Percentiles rank a stretch among this genome's conserved stretches.
Conservation (phyloP, 2,797 vertebrate genomes). For the Pseudocheirus occidentalis region DNA sequence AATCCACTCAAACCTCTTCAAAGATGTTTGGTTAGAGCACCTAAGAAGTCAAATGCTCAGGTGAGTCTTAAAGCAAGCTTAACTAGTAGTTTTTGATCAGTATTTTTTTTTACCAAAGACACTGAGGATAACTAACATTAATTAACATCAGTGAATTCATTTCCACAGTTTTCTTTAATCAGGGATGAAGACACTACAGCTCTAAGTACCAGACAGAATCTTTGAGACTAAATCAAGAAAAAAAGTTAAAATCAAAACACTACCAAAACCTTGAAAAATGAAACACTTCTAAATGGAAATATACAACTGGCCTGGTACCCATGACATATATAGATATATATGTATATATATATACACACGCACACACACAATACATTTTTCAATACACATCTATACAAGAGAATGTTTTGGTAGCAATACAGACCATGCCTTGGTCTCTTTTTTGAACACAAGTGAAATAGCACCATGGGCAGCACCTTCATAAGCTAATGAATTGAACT, state of each 20-base stretch:
- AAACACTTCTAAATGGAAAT: slow-evolving; percentile 77
- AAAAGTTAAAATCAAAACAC: slow-evolving; percentile 68
- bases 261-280: slow-evolving; percentile 72
- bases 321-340: slow-evolving; percentile 69
- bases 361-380: slow-evolving; percentile 61
- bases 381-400: slow-evolving; percentile 77
- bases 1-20: background rate
- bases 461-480: slow-evolving; percentile 73
- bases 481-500: slow-evolving; percentile 68
- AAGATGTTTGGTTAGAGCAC: background rate
- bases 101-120: slow-evolving; percentile 20
- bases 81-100: background rate
- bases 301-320: slow-evolving; percentile 74
- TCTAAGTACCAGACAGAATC: slow-evolving; percentile 78
- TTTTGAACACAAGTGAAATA: slow-evolving; percentile 77
- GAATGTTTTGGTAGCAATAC: slow-evolving; percentile 78
- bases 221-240: background rate
- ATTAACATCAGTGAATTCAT: slow-evolving; percentile 61
- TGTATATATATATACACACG: slow-evolving; percentile 44
- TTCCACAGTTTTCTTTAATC: slow-evolving; percentile 80
- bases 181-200: slow-evolving; percentile 77
- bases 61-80: background rate
- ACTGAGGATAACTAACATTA: slow-evolving; percentile 61
- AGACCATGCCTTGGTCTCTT: slow-evolving; percentile 74
- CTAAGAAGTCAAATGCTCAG: background rate